Evolutionary conservation across 2,797 vertebrate species (phyloP).

Genomic region (Harpagifer antarcticus): DNA sequence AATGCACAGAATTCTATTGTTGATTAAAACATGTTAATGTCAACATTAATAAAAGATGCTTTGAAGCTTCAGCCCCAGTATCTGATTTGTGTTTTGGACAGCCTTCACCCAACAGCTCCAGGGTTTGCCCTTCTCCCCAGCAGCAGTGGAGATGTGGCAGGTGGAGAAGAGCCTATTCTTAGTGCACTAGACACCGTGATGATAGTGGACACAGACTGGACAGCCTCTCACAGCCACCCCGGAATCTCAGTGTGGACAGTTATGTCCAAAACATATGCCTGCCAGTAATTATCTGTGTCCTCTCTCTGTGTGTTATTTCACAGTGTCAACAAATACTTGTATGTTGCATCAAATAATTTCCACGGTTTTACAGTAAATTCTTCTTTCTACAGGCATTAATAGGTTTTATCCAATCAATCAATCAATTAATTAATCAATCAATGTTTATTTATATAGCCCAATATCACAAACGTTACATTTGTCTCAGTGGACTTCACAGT

Average conservation of each 20-base stretch:
- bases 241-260: slow-evolving; percentile 59
- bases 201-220: slow-evolving; percentile 48
- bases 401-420: neutral
- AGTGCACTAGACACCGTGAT: slow-evolving; percentile 54
- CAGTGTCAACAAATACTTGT: slow-evolving; percentile 35
- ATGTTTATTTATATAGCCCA: too few relatives aligned
- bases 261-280: slow-evolving; percentile 56
- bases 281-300: slow-evolving; percentile 51
- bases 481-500: too few relatives aligned
- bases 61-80: too few relatives aligned
- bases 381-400: neutral
- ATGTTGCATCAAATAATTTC: neutral
- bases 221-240: slow-evolving; percentile 58
- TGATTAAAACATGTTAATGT: too few relatives aligned
- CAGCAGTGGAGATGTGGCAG: slow-evolving; percentile 51
- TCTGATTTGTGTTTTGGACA: slow-evolving; percentile 3
- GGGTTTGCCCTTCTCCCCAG: slow-evolving; percentile 16
- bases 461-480: too few relatives aligned
- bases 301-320: slow-evolving; percentile 6
- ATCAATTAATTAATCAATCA: too few relatives aligned
- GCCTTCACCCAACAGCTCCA: slow-evolving; percentile 16
- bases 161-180: slow-evolving; percentile 70
- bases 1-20: too few relatives aligned
- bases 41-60: too few relatives aligned
- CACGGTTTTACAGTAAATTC: neutral